These are phyloP conservation scores for Rousettus leschenaultii DNA, from an alignment of 2,113 vertebrate species.

Conservation along the genomic window DNA sequence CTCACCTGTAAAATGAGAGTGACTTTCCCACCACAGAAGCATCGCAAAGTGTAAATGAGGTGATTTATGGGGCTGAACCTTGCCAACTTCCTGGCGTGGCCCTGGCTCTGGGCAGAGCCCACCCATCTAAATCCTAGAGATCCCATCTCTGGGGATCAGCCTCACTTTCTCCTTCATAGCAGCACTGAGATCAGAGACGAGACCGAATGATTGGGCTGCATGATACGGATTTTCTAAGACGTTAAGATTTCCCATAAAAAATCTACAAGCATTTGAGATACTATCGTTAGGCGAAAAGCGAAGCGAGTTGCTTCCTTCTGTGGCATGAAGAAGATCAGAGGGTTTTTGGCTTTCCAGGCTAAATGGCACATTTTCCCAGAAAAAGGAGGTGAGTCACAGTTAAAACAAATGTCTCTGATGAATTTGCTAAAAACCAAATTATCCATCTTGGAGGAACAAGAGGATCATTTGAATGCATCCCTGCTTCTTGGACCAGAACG, in stretches of 20 bases:
- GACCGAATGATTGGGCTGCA: neutral
- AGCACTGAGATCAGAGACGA: neutral
- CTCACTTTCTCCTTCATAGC: neutral
- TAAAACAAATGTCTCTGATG: neutral
- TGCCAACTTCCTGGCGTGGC: rapidly evolving
- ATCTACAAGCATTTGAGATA: neutral
- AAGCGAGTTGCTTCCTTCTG: neutral
- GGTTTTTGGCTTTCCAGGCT: neutral
- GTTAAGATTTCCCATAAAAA: neutral
- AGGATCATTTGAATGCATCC: conserved; percentile 8
- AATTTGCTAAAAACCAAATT: conserved; percentile 33
- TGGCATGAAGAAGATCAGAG: neutral
- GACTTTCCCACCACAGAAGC: neutral
- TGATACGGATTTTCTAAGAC: neutral
- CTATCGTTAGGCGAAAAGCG: neutral
- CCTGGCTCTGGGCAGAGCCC: neutral
- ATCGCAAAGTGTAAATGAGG: neutral
- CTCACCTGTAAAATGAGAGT: neutral
- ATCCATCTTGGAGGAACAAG: neutral
- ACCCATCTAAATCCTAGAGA: neutral
- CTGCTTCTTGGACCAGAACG: neutral
- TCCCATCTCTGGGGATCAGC: neutral
- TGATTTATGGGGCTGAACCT: neutral
- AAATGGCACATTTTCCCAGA: neutral
- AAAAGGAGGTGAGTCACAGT: neutral